Evolutionary conservation across 2,113 vertebrate species (phyloP), one percentile per base, ranked within the genome.

Genomic region (Xiphophorus couchianus): DNA sequence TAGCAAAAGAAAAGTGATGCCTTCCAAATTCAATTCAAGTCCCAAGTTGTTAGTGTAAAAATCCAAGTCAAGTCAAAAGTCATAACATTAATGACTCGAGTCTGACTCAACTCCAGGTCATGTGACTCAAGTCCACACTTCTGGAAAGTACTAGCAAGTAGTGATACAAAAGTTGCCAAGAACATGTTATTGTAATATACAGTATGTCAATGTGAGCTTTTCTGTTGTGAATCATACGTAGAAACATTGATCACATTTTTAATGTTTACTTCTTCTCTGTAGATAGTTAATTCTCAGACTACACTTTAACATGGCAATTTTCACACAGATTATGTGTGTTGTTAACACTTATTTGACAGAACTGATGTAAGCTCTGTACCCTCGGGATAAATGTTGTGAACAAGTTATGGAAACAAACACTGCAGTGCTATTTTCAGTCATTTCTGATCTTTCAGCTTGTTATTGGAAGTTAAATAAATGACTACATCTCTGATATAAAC

Each of bases 191-290:
- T n/a, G 25, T 72, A 62, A 42, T 42, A 65, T 62, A 3, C 27
- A 28, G 27, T 14, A 58, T 19, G 17, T 12, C 62, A 70, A n/a
- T 39, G 17, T 31, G 25, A 25, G 69, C 27, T 44, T 42, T 66
- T 76, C 1, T 17, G 61, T 75, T 70, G 58, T 80, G 19, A 71
- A 67, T 69, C 14, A 73, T 42, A 42, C 13, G 67, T 79, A 0
- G 4, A 25, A 27, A 5, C 39, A 69, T n/a, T 2, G 33, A 65
- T 87, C 76, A 74, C 72, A 62, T 80, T 62, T 78, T 71, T 84
- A 37, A 77, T 78, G 69, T 86, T 82, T 69, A 69, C 29, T 11
- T 76, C 0, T 15, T 69, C 28, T 81, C 11, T 63, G 31, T 30
- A 11, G 48, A 66, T 15, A 71, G 33, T 80, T 73, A 39, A 71